Conservation (phyloP, 2,797 vertebrate species). For the Toxotes lorentzi region DNA sequence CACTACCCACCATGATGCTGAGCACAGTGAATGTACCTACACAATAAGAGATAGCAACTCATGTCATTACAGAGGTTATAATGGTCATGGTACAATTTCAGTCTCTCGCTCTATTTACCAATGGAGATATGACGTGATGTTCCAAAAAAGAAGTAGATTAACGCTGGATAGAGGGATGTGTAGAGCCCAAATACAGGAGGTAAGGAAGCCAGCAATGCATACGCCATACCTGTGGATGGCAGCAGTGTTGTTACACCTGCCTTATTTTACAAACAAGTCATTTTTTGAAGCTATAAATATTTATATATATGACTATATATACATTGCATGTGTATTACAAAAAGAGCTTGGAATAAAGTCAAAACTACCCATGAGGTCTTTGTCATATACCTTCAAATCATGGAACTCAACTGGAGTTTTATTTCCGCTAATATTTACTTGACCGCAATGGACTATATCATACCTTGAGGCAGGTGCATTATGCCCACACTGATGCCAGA, state of each 20-base stretch:
- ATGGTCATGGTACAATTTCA: not conserved
- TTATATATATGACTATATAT: not conserved
- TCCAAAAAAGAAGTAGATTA: slow-evolving; percentile 95
- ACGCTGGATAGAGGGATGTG: slow-evolving; percentile 92
- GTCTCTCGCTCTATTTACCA: slow-evolving; percentile 69
- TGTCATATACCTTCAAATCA: not conserved
- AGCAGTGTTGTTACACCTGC: not conserved
- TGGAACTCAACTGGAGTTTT: not conserved
- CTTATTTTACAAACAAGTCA: not conserved
- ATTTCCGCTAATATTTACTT: not conserved
- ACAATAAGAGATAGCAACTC: slow-evolving; percentile 8
- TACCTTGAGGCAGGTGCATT: slow-evolving; percentile 98
- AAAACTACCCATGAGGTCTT: not conserved
- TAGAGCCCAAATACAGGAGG: slow-evolving; percentile 95
- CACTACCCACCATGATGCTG: slow-evolving; percentile 96
- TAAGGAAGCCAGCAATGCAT: slow-evolving; percentile 93
- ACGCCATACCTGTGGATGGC: slow-evolving; percentile 90
- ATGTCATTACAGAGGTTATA: not conserved
- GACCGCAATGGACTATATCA: slow-evolving; percentile 24
- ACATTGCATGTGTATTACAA: not conserved
- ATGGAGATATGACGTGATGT: slow-evolving; percentile 96
- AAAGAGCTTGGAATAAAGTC: not conserved
- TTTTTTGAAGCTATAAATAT: not conserved
- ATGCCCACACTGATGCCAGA: slow-evolving; percentile 97
- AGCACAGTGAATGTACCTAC: slow-evolving; percentile 95